Base-by-base conservation (phyloP, 2,888 invertebrate genomes). In the Meghimatium bilineatum region DNA sequence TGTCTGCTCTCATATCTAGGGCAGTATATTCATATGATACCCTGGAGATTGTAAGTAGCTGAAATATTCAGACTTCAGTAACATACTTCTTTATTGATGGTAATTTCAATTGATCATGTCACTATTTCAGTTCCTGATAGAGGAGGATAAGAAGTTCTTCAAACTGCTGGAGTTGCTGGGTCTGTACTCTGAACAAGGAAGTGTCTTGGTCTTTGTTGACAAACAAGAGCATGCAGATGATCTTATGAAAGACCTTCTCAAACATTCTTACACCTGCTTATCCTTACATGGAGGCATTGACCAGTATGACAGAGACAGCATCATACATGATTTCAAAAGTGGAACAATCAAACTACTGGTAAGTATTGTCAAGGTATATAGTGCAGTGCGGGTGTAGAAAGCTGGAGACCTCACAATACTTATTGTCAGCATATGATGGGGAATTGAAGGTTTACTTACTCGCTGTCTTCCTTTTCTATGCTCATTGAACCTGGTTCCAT, bases 201-300 rank as follows among this genome's bases (percentile, higher is more conserved):
- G 97, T 92, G 97, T 97, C 77, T 97, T 99, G 89, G 97, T 99
- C 52, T 99, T 99, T 94, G 99, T 99, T 20, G 99, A 99, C 93
- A 99, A 99, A 92, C 99, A 99, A 94, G 99, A 99, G 93, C 97
- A 98, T 92, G 99, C 99, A 0, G 99, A 99, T 93, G 97, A 97
- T 74, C 85, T 94, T 81, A 93, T 93, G 93, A 97, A 98, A 92
- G 98, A 99, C 91, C 95, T 99, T 1, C 97, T 99, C 97, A 98
- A 97, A 93, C 97, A 98, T 0, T 97, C 98, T 0, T 99, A 99
- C 93, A 96, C 97, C 26, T 99, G 99, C 92, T 96, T 99, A 96
- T 97, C 99, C 82, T 95, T 99, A 79, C 99, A 99, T 92, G 99
- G 99, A 85, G 99, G 99, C 89, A 99, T 99, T 92, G 99, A 99